phyloP scores from a whole-genome alignment of 2,888 invertebrate species.

The Parnassius apollo region DNA sequence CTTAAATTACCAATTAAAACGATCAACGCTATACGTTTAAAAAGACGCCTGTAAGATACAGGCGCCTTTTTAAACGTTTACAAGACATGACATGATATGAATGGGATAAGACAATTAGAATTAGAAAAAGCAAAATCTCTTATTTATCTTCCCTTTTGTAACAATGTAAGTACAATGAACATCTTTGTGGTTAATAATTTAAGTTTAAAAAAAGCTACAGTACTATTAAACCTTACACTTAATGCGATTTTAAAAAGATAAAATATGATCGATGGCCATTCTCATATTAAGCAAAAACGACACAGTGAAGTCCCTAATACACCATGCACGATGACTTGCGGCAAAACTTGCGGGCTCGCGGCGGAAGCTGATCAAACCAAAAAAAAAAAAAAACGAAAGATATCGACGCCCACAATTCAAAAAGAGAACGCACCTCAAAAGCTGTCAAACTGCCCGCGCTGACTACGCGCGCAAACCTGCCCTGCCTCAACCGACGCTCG shows the following conservation, averaged over 20 bases:
- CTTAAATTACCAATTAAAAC: neutral
- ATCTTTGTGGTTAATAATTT: neutral
- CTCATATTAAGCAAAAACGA: conserved; percentile 14
- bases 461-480: conserved; percentile 53
- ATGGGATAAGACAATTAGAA: too few relatives aligned
- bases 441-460: conserved; percentile 74
- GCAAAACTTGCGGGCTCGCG: conserved; percentile 52
- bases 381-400: conserved; percentile 43
- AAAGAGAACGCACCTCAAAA: conserved; percentile 75
- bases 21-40: too few relatives aligned
- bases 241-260: conserved; percentile 16
- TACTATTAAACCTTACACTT: conserved; percentile 3
- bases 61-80: too few relatives aligned
- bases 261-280: conserved; percentile 18
- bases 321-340: conserved; percentile 42
- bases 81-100: too few relatives aligned
- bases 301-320: conserved; percentile 20
- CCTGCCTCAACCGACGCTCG: conserved; percentile 69
- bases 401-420: conserved; percentile 66
- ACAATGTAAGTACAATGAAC: neutral
- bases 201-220: neutral
- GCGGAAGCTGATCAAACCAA: conserved; percentile 60
- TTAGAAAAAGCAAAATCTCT: too few relatives aligned
- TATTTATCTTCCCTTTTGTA: too few relatives aligned
- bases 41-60: too few relatives aligned